These are phyloP conservation scores for Onychostruthus taczanowskii DNA, from an alignment of 2,113 vertebrate genomes.

Conservation along the genomic window DNA sequence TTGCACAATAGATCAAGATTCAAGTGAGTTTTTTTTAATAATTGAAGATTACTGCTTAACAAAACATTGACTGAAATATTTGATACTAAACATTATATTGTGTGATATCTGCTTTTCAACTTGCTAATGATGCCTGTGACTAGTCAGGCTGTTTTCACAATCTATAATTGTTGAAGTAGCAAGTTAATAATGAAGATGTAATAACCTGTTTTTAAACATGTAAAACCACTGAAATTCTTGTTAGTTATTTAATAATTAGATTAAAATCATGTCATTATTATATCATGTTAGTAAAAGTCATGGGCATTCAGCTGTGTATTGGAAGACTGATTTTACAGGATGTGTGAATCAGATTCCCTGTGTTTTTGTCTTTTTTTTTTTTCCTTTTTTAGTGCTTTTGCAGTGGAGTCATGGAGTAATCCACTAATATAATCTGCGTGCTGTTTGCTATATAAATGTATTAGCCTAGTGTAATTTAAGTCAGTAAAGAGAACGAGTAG, in stretches of 20 bases:
- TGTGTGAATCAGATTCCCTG: background rate
- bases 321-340: background rate
- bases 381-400: background rate
- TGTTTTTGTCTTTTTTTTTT: background rate
- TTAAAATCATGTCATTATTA: background rate
- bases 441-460: background rate
- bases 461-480: background rate
- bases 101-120: background rate
- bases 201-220: background rate
- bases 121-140: background rate
- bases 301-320: background rate
- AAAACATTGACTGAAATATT: constrained; percentile 8
- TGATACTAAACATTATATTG: background rate
- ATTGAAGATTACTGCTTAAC: background rate
- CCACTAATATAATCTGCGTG: background rate
- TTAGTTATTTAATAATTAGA: background rate
- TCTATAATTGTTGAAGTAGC: background rate
- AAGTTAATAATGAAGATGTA: background rate
- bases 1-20: background rate
- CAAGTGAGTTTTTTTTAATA: background rate
- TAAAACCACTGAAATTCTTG: background rate
- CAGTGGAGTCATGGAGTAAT: background rate
- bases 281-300: background rate
- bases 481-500: background rate
- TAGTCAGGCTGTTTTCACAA: background rate